phyloP scores from a whole-genome alignment of 2,797 vertebrate species.

The Scomberomorus guttatus region DNA sequence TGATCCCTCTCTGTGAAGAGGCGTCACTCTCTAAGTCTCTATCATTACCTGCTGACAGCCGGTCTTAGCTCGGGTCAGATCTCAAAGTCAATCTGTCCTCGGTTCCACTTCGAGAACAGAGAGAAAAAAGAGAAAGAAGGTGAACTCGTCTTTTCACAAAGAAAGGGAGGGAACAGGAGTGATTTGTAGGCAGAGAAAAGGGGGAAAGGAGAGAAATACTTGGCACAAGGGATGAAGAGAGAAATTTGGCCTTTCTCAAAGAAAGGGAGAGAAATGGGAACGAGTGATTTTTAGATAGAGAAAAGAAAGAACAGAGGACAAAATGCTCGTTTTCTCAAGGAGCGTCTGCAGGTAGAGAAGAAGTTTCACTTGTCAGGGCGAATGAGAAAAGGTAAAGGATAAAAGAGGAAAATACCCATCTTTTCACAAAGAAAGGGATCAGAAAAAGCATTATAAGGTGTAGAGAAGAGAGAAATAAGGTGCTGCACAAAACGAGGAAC shows the following conservation, averaged over 20 bases:
- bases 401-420: neutral
- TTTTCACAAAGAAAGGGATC: neutral
- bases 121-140: constrained; percentile 26
- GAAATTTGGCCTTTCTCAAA: constrained; percentile 24
- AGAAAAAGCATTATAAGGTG: neutral
- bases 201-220: constrained; percentile 16
- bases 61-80: constrained; percentile 71
- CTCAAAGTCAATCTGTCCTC: constrained; percentile 76
- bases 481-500: too few species aligned
- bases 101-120: constrained; percentile 57
- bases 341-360: neutral
- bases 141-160: constrained; percentile 35
- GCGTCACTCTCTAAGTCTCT: constrained; percentile 71
- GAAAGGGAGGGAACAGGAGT: constrained; percentile 8
- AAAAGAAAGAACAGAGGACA: constrained; percentile 13
- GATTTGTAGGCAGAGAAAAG: constrained; percentile 42
- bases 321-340: constrained; percentile 34
- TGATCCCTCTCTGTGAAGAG: constrained; percentile 74
- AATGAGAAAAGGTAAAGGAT: neutral
- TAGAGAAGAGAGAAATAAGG: neutral
- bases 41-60: constrained; percentile 77
- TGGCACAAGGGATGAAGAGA: constrained; percentile 11
- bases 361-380: neutral
- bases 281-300: constrained; percentile 19
- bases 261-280: constrained; percentile 13